A percentile compares a stretch with the other conserved stretches of the same genome.
Conservation (phyloP, 1,140 invertebrate species). For the Drosophila punjabiensis region DNA sequence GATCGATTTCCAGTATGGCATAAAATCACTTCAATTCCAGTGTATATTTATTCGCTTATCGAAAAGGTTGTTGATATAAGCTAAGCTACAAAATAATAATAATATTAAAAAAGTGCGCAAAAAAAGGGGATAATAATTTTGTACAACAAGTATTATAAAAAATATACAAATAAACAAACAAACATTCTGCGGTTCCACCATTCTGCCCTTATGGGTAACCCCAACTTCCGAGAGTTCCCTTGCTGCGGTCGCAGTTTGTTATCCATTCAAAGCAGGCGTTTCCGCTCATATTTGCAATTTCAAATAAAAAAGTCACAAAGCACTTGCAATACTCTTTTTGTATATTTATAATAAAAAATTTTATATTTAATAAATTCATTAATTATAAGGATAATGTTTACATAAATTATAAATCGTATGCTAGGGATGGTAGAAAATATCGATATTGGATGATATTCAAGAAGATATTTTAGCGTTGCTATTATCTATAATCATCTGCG, state of each 20-base stretch:
- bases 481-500: too few species aligned
- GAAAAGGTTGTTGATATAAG: background rate
- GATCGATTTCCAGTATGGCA: background rate
- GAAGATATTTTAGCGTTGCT: too few species aligned
- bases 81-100: background rate
- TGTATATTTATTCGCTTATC: constrained; percentile 10
- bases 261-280: constrained; percentile 70
- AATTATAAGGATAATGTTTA: too few species aligned
- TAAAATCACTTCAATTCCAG: background rate
- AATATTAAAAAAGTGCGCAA: background rate
- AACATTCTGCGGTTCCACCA: constrained; percentile 41
- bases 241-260: constrained; percentile 37
- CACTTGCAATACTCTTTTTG: constrained; percentile 4
- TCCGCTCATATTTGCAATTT: constrained; percentile 79
- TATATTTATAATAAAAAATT: background rate
- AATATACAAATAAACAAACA: constrained; percentile 20
- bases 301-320: constrained; percentile 41
- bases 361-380: background rate
- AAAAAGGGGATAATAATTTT: background rate
- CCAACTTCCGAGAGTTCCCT: constrained; percentile 17
- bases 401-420: too few species aligned
- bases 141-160: background rate
- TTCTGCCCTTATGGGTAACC: constrained; percentile 13
- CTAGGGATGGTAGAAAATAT: too few species aligned
- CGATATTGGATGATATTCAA: too few species aligned